Evolutionary conservation across 2,113 vertebrate genomes (phyloP).

Genomic region (Scophthalmus maximus): DNA sequence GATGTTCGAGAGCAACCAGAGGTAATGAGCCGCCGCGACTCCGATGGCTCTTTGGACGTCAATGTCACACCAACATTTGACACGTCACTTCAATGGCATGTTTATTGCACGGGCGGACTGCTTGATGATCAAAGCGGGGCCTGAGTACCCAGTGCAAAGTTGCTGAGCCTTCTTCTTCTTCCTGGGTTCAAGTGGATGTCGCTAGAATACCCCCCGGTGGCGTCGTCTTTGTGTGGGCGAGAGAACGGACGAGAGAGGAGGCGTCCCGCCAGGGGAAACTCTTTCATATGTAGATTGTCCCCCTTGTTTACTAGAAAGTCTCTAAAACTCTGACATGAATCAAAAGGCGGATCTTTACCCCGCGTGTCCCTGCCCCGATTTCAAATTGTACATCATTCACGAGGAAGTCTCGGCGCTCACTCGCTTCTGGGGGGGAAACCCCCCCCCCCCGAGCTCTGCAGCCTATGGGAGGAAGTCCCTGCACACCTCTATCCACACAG

Average conservation of each 20-base stretch:
- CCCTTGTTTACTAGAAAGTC: conserved; percentile 51
- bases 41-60: conserved; percentile 38
- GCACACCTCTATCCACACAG: background rate
- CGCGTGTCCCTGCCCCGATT: background rate
- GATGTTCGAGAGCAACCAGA: conserved; percentile 29
- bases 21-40: conserved; percentile 29
- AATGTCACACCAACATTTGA: conserved; percentile 43
- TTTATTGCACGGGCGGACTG: conserved; percentile 35
- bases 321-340: conserved; percentile 42
- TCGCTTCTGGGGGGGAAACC: too few species aligned
- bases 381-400: background rate
- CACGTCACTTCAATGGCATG: conserved; percentile 47
- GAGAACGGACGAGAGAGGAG: conserved; percentile 30
- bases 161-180: conserved; percentile 11
- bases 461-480: background rate
- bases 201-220: conserved; percentile 18
- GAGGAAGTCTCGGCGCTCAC: too few species aligned
- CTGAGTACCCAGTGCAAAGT: conserved; percentile 7
- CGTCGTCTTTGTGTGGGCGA: conserved; percentile 1
- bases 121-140: conserved; percentile 63
- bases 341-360: conserved; percentile 8
- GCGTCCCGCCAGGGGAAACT: conserved; percentile 32
- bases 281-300: conserved; percentile 72
- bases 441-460: too few species aligned
- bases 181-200: conserved; percentile 47